Evolutionary conservation across 2,797 vertebrate species (phyloP).

Genomic region (Emys orbicularis): DNA sequence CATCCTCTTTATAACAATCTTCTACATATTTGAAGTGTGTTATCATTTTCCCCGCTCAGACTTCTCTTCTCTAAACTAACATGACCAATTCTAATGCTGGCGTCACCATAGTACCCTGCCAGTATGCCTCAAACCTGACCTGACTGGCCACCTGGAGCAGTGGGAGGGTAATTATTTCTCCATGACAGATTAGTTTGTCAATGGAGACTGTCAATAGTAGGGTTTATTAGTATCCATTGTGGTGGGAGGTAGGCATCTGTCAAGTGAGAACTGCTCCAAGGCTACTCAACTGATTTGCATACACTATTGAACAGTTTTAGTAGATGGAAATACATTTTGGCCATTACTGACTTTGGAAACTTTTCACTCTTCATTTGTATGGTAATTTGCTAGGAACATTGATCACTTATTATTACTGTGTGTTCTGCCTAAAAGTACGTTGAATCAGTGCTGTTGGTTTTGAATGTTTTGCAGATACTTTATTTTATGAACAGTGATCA

Average conservation of each 20-base stretch:
- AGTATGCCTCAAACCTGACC: not conserved
- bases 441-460: not conserved
- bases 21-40: not conserved
- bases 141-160: not conserved
- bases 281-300: accelerated
- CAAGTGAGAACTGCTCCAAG: not conserved
- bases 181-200: not conserved
- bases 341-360: not conserved
- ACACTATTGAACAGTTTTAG: not conserved
- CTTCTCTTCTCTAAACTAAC: not conserved
- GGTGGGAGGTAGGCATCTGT: not conserved
- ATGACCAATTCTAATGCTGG: not conserved
- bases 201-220: not conserved
- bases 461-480: not conserved
- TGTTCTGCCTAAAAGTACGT: not conserved
- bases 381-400: not conserved
- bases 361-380: not conserved
- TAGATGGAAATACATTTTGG: not conserved
- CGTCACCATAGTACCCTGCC: not conserved
- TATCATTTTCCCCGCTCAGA: not conserved
- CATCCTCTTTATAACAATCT: not conserved
- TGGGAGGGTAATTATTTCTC: not conserved
- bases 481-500: not conserved
- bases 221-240: not conserved
- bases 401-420: not conserved